Evolutionary conservation across 1,140 invertebrate species (phyloP), one percentile per base, ranked within the genome.

Genomic region (Drosophila asahinai): DNA sequence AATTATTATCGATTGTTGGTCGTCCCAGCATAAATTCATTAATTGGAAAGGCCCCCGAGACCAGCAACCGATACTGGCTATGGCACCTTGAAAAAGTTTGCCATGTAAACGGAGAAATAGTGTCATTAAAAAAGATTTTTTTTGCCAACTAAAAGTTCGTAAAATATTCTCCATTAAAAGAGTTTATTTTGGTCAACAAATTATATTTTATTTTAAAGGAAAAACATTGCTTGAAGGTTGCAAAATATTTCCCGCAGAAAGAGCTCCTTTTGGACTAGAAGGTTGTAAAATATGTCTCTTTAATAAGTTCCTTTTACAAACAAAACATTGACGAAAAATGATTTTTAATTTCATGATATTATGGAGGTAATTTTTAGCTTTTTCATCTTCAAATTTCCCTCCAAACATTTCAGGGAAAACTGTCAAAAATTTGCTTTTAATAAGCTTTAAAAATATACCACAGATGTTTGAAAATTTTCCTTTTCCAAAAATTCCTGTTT

Each of bases 21-120:
- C 43, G 22, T 12, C n/a, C 40, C 12, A 14, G 40, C 73, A 77
- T 83, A 83, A 86, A 87, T 86, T 83, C 83, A 86, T 86, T 86
- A 83, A 67, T 65, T 77, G 77, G 64, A 77, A 60, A 49, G 47
- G 55, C 67, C 14, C 45, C 54, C 14, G 36, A 57, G 36, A n/a
- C 36, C 19, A 43, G 49, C 43, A 42, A 12, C 27, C 6, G 43
- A 58, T 47, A 25, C 40, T 22, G 9, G 3, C 5, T 9, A n/a
- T 14, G 47, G n/a, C 25, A n/a, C 43, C 61, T 33, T 49, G 43
- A n/a, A 45, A 48, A 36, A 67, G 12, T 1, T 14, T n/a, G 7
- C 5, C 30, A 36, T 1, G 36, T 19, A 52, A 14, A 19, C 0
- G 22, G 9, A 25, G 5, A 38, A 25, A 14, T 38, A 22, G 11